Percentiles rank a stretch among this genome's conserved stretches.
Evolutionary conservation across 1,140 invertebrate species (phyloP).

Genomic region (Drosophila asahinai): DNA sequence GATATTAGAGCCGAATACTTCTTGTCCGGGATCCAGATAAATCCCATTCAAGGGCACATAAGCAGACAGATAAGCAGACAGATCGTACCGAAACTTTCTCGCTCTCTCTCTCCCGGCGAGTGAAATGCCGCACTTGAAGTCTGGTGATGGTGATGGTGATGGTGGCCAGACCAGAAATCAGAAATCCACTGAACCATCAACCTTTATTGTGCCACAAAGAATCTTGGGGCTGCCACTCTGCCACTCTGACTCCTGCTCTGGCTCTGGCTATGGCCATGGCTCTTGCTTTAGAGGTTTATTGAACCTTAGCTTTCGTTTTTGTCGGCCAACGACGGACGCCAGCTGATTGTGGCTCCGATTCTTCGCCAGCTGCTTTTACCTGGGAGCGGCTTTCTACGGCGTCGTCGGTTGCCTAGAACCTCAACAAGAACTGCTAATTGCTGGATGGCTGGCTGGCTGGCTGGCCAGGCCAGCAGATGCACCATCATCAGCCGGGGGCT

Average conservation of each 20-base stretch:
- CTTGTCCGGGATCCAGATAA: too few species aligned
- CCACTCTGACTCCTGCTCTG: background rate
- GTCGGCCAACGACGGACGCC: slow-evolving; percentile 26
- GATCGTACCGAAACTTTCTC: slow-evolving; percentile 64
- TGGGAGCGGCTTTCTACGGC: slow-evolving; percentile 22
- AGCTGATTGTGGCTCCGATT: slow-evolving; percentile 61
- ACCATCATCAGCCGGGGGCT: background rate
- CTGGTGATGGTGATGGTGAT: background rate
- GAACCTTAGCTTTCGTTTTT: slow-evolving; percentile 72
- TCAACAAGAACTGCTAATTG: slow-evolving; percentile 17
- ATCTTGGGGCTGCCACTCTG: slow-evolving; percentile 38
- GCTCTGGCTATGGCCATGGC: background rate
- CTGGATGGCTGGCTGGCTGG: background rate
- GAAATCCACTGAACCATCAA: slow-evolving; percentile 31
- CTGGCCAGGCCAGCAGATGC: slow-evolving; percentile 1
- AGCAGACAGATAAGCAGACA: background rate
- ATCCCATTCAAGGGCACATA: slow-evolving; percentile 12
- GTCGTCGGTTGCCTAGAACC: slow-evolving; percentile 5
- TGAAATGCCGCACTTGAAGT: slow-evolving; percentile 50
- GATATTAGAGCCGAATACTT: too few species aligned
- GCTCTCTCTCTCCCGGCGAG: slow-evolving; percentile 25
- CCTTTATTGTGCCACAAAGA: slow-evolving; percentile 58
- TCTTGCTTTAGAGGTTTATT: slow-evolving; percentile 47
- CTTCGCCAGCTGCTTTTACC: slow-evolving; percentile 30
- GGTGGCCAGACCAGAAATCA: slow-evolving; percentile 25